These are phyloP conservation scores for Leptinotarsa haldemani DNA, from an alignment of 2,888 invertebrate species.

Conservation along the genomic window DNA sequence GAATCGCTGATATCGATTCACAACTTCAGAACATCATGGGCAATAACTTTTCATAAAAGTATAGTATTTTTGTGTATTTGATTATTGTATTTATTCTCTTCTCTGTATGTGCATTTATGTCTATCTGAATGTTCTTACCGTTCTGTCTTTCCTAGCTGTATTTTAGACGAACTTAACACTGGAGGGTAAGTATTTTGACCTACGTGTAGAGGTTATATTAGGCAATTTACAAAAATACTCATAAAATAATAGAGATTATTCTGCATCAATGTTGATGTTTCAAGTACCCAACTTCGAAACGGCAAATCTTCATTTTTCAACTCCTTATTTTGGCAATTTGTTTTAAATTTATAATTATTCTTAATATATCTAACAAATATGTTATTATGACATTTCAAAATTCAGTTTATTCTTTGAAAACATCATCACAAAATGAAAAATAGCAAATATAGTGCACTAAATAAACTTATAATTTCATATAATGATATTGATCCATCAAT, in stretches of 20 bases:
- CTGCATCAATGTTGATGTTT: neutral
- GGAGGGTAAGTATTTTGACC: slow-evolving; percentile 78
- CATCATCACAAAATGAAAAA: too few species aligned
- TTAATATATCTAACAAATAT: too few species aligned
- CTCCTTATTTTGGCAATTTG: too few species aligned
- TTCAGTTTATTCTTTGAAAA: too few species aligned
- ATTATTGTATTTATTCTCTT: slow-evolving; percentile 48
- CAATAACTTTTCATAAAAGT: slow-evolving; percentile 16
- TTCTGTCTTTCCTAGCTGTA: slow-evolving; percentile 75
- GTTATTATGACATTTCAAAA: too few species aligned
- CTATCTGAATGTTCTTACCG: slow-evolving; percentile 52
- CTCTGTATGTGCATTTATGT: slow-evolving; percentile 31
- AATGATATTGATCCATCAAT: too few species aligned
- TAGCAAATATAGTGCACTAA: too few species aligned
- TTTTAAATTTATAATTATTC: too few species aligned
- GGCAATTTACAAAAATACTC: slow-evolving; percentile 38
- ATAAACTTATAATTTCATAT: too few species aligned
- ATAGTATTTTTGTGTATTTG: slow-evolving; percentile 24
- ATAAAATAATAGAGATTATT: slow-evolving; percentile 17
- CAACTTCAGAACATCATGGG: neutral
- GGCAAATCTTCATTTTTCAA: too few species aligned
- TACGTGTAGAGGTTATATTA: slow-evolving; percentile 41
- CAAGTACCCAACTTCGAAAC: too few species aligned
- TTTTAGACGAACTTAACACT: slow-evolving; percentile 85
- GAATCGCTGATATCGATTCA: too few species aligned